phyloP scores from a whole-genome alignment of 2,888 invertebrate species.

The Cynaeus angustus region DNA sequence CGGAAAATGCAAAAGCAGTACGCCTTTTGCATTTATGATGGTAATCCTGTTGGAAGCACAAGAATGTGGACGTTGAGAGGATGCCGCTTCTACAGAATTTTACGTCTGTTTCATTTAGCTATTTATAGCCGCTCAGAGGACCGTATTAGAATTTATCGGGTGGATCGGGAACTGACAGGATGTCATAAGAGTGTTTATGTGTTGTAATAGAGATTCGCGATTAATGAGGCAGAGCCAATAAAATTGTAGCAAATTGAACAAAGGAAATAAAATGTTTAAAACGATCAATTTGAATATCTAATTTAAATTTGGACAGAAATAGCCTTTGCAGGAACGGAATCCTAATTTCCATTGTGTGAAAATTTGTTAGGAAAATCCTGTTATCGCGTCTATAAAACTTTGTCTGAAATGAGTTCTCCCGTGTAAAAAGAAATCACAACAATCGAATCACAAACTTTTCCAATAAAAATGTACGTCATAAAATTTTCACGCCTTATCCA shows the following conservation, averaged over 20 bases:
- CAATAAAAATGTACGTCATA: conserved; percentile 33
- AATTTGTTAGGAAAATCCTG: conserved; percentile 8
- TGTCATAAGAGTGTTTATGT: conserved; percentile 15
- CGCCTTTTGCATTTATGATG: conserved; percentile 36
- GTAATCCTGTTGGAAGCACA: conserved; percentile 16
- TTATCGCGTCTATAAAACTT: conserved; percentile 11
- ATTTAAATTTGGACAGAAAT: too few species aligned
- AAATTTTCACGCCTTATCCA: conserved; percentile 29
- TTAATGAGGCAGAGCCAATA: background rate
- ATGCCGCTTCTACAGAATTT: conserved; percentile 24
- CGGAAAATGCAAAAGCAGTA: conserved; percentile 38
- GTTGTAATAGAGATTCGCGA: conserved; percentile 1
- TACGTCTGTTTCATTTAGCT: conserved; percentile 30
- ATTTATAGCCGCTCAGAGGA: conserved; percentile 23
- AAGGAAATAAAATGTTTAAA: background rate
- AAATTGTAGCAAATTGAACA: conserved; percentile 23
- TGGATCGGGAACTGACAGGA: conserved; percentile 6
- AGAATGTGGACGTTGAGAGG: conserved; percentile 21
- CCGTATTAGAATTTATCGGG: conserved; percentile 30
- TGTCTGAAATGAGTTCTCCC: conserved; percentile 8
- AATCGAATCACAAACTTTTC: conserved; percentile 33
- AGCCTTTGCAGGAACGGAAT: too few species aligned
- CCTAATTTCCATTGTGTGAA: conserved; percentile 21
- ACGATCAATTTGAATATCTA: background rate
- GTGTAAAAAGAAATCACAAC: conserved; percentile 25